These are phyloP conservation scores for Huso huso DNA, from an alignment of 2,797 vertebrate genomes.

Conservation along the genomic window DNA sequence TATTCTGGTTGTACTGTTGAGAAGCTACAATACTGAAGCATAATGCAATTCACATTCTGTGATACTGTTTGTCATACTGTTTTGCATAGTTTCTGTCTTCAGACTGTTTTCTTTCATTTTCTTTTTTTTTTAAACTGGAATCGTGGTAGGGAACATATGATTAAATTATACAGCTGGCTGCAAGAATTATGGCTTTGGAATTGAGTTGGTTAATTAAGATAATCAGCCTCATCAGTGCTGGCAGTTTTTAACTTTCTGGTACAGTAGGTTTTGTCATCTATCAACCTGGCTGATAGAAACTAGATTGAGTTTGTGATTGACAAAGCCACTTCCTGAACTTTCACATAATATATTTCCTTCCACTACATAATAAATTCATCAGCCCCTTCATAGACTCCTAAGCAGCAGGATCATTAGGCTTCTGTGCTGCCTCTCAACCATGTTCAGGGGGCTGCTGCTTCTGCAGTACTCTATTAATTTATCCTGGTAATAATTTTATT, in stretches of 20 bases:
- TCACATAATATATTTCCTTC: constrained; percentile 41
- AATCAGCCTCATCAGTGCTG: constrained; percentile 53
- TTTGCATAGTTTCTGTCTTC: too few species aligned
- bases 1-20: too few species aligned
- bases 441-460: neutral
- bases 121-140: too few species aligned
- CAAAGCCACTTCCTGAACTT: constrained; percentile 51
- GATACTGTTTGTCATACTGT: too few species aligned
- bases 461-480: too few species aligned
- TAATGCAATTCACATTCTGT: too few species aligned
- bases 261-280: constrained; percentile 38
- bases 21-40: too few species aligned
- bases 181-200: constrained; percentile 41
- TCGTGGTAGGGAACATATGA: too few species aligned
- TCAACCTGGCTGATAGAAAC: constrained; percentile 31
- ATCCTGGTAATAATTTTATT: too few species aligned
- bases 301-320: constrained; percentile 41
- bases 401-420: neutral
- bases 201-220: constrained; percentile 57
- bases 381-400: neutral
- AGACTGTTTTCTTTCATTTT: too few species aligned
- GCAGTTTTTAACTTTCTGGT: constrained; percentile 29
- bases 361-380: constrained; percentile 5
- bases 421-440: neutral
- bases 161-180: constrained; percentile 39